A percentile compares a stretch with the other conserved stretches of the same genome.
phyloP scores from a whole-genome alignment of 92 coral and sea anemone species.

The Zoanthus gigantus region DNA sequence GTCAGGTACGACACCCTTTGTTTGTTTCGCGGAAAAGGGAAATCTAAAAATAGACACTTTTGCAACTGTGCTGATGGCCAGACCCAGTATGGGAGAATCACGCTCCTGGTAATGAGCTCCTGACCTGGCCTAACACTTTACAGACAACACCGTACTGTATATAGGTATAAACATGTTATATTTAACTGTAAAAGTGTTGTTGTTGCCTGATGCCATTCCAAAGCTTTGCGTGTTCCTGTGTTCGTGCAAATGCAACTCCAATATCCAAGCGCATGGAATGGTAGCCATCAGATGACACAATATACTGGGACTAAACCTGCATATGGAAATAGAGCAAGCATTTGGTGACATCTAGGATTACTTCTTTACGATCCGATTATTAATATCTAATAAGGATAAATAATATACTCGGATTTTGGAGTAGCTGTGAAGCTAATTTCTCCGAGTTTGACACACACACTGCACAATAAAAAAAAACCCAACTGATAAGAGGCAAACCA shows the following conservation, averaged over 20 bases:
- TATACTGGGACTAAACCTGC: conserved; percentile 90
- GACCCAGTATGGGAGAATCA: too few relatives aligned
- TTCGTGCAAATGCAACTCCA: conserved; percentile 78
- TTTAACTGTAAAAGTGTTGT: conserved; percentile 22
- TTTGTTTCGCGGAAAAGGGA: too few relatives aligned
- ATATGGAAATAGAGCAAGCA: neutral
- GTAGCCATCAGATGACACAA: conserved; percentile 85
- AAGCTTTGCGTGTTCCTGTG: conserved; percentile 13
- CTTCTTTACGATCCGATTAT: neutral
- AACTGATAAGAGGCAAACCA: too few relatives aligned
- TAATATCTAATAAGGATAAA: too few relatives aligned
- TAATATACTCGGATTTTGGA: too few relatives aligned
- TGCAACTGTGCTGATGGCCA: too few relatives aligned
- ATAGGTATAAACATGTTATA: neutral
- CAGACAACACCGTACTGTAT: neutral
- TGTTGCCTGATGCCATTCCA: conserved; percentile 20
- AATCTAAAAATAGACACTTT: too few relatives aligned
- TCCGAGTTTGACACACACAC: too few relatives aligned
- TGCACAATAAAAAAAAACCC: too few relatives aligned
- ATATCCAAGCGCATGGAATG: conserved; percentile 93
- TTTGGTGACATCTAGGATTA: neutral
- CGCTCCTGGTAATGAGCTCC: too few relatives aligned
- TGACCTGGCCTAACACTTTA: neutral
- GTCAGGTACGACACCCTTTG: too few relatives aligned
- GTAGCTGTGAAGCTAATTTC: too few relatives aligned